Percentiles rank a stretch among this genome's conserved stretches.
Conservation (phyloP, 2,888 invertebrate genomes). For the Prenolepis imparis region DNA sequence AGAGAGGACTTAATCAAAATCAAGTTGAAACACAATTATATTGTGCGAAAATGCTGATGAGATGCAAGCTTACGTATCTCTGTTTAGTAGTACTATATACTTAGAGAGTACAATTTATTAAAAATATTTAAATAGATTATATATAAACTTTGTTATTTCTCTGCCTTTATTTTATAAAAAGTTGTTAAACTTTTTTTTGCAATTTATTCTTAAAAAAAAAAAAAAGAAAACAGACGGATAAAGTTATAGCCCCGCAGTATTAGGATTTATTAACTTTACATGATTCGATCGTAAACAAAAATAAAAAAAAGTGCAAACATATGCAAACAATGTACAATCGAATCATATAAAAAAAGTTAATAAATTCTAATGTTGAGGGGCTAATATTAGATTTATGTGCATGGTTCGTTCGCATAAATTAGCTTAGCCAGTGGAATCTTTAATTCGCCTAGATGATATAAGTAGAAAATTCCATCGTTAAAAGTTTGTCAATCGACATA, state of each 20-base stretch:
- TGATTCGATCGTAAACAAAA: no score
- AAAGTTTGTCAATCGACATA: not conserved
- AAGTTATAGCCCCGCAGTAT: not conserved
- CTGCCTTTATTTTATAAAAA: no score
- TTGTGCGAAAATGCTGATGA: not conserved
- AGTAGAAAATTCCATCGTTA: constrained; percentile 14
- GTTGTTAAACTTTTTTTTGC: no score
- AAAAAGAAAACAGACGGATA: not conserved
- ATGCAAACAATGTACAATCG: no score
- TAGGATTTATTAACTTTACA: constrained; percentile 28
- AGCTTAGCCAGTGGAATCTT: constrained; percentile 33
- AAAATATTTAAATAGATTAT: constrained; percentile 5
- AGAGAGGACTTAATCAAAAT: constrained; percentile 24
- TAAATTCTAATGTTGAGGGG: no score
- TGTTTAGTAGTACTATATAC: not conserved
- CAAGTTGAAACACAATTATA: not conserved
- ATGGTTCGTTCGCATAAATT: constrained; percentile 35
- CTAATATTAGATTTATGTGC: constrained; percentile 9
- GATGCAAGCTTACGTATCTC: not conserved
- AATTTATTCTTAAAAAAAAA: not conserved
- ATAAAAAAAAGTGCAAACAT: no score
- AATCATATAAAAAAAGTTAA: no score
- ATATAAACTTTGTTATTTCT: not conserved
- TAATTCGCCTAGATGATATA: constrained; percentile 16
- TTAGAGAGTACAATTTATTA: not conserved